These are phyloP conservation scores for Tauraco hartlaubi DNA, from an alignment of 2,797 vertebrate species.

Conservation along the genomic window DNA sequence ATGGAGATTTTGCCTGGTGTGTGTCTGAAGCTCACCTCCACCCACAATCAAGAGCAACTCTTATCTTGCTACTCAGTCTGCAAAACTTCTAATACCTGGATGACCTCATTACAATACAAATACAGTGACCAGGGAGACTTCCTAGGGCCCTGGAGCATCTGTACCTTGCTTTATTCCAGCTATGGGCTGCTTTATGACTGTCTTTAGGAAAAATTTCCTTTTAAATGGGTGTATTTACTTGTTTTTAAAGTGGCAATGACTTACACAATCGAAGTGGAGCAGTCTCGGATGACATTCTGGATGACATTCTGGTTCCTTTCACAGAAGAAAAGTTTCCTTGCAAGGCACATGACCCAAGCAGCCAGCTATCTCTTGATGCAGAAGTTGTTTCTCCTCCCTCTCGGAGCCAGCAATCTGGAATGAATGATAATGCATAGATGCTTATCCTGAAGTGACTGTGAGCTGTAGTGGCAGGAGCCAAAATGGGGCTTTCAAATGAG, in stretches of 20 bases:
- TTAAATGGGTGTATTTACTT: neutral
- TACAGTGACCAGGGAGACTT: neutral
- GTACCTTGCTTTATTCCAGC: neutral
- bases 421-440: neutral
- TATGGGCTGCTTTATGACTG: neutral
- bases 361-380: neutral
- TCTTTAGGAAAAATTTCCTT: neutral
- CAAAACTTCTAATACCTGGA: neutral
- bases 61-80: neutral
- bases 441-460: neutral
- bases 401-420: conserved; percentile 7
- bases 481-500: neutral
- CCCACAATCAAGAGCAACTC: neutral
- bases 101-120: neutral
- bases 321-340: neutral
- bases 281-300: neutral
- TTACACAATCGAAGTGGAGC: neutral
- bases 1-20: neutral
- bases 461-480: neutral
- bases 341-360: neutral
- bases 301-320: neutral
- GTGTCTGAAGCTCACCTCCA: conserved; percentile 1
- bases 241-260: neutral
- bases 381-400: neutral
- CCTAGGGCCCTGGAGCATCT: neutral